Base-by-base conservation (phyloP, 1,140 invertebrate genomes). In the Brachystomella parvula region DNA sequence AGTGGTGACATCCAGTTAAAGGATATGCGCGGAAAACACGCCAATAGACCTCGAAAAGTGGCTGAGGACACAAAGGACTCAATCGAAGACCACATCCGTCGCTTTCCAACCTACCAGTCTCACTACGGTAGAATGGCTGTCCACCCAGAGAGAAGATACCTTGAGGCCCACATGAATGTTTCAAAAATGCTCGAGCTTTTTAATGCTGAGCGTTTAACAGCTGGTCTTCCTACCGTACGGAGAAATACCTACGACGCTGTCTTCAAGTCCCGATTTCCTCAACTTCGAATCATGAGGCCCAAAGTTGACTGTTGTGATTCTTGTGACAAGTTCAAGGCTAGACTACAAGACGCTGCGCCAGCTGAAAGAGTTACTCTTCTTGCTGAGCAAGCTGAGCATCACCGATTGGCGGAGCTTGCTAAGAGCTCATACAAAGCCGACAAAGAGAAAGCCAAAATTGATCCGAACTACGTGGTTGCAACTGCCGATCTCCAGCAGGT, bases 401-500 rank as follows among this genome's bases (percentile, higher is more conserved):
- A 15, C 3, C 9, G 3, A 19, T 26, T 15, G 30, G 19, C 28
- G 32, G 15, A 39, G 15, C 24, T 3, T 3, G 19, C 17, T 61
- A 61, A 35, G 31, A 33, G 19, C n/a, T 6, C 32, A 6, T 35
- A 35, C 30, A 39, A 32, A 17, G 2, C 59, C 3, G 59, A 61
- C 30, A 61, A 61, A 26, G 31, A 3, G 39, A 61, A n/a, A 24
- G 19, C 30, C 19, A 61, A 39, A 19, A 2, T 9, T 17, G 59
- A 61, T 26, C 30, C 15, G 12, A 39, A 61, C 26, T 61, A 17
- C 26, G 17, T 61, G n/a, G 59, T 39, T 19, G 19, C 39, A 12
- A 35, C 32, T 21, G 30, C n/a, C 2, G 59, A 61, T 39, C 15
- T 61, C 2, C 59, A 61, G 33, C 59, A 61, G 32, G 59, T 61